phyloP scores from a whole-genome alignment of 2,113 vertebrate genomes.

The Opisthocomus hoazin region DNA sequence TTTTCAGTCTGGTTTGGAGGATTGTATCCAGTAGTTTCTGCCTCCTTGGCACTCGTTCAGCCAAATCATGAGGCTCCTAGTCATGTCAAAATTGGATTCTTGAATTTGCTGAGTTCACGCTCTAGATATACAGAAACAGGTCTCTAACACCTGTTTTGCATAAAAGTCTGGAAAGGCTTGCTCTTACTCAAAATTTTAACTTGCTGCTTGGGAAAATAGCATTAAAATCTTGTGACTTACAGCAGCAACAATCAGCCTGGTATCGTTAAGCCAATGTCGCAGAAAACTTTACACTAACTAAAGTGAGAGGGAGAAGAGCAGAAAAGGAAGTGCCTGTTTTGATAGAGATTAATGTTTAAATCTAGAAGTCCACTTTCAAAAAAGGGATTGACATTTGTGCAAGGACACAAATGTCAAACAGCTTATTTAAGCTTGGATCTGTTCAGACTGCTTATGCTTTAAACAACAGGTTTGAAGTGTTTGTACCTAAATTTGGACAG shows the following conservation, averaged over 20 bases:
- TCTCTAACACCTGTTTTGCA: conserved; percentile 41
- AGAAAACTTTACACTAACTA: background rate
- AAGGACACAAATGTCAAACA: background rate
- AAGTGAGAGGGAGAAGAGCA: background rate
- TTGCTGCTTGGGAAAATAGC: background rate
- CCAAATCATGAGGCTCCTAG: background rate
- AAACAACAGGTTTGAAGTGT: background rate
- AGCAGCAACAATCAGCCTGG: background rate
- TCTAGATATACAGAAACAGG: conserved; percentile 12
- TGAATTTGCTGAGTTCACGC: conserved; percentile 5
- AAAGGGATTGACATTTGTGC: background rate
- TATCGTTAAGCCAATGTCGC: background rate
- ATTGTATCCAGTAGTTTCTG: background rate
- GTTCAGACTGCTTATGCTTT: background rate
- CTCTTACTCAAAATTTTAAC: background rate
- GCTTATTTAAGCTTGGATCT: background rate
- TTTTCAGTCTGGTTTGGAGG: background rate
- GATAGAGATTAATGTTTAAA: background rate
- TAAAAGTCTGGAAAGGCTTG: conserved; percentile 30
- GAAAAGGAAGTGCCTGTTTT: background rate
- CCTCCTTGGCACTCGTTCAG: background rate
- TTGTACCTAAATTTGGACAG: background rate
- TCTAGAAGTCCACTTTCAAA: background rate
- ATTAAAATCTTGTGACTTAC: background rate
- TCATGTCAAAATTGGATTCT: background rate